Evolutionary conservation across 35 echinoderm and acorn worm genomes (phyloP), one percentile per base, ranked within the genome.

Genomic region (Ophioderma brevispina): DNA sequence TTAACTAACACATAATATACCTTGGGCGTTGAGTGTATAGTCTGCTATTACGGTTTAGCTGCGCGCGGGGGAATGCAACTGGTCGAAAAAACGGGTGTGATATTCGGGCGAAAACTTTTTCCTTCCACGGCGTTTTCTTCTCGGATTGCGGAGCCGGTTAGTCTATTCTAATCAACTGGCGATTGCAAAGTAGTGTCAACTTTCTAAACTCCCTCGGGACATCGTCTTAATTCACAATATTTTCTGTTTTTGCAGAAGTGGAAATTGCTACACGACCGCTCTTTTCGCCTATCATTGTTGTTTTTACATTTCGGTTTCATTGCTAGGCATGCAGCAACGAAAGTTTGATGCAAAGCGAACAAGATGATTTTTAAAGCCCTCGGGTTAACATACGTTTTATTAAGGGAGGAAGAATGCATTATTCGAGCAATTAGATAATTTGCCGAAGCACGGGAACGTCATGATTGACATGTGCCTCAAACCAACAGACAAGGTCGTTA

Each of bases 401-500:
- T 70, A 70, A 46, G 23, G 59, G 15, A 25, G 59, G 23, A 70
- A 70, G 17, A 70, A 70, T 70, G 4, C 28, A 70, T 70, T 13
- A 70, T 70, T 70, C 23, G 59, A 70, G 59, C 23, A 25, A 70
- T 70, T 70, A 70, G 59, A 70, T 70, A 70, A 70, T 70, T 70
- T 70, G 59, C n/a, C 28, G 17, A 70, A 70, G 23, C 28, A 70
- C 15, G 59, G 59, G 2, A 25, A 25, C 28, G 28, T 70, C 17
- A 2, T 70, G 59, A 70, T 70, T 70, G 59, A 70, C 59, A 70
- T 3, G 59, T 52, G n/a, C n/a, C n/a, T n/a, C n/a, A n/a, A n/a
- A n/a, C n/a, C n/a, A n/a, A n/a, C n/a, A n/a, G n/a, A n/a, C n/a
- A n/a, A n/a, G n/a, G n/a, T n/a, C n/a, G n/a, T n/a, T n/a, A n/a